Evolutionary conservation across 2,797 vertebrate species (phyloP), one percentile per base, ranked within the genome.

Genomic region (Limosa lapponica): DNA sequence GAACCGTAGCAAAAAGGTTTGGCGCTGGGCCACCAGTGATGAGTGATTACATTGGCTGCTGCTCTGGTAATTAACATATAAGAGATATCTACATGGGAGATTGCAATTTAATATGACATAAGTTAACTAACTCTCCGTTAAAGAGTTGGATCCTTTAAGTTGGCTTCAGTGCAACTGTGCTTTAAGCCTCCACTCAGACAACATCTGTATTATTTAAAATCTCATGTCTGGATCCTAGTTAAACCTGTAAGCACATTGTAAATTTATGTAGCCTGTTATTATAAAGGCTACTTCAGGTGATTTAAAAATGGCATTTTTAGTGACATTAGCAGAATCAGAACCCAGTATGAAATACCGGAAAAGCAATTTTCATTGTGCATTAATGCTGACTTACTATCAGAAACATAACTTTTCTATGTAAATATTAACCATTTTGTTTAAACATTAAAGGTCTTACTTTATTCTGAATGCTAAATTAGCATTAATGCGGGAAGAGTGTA

Each of bases 361-460:
- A 95, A 96, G 59, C 89, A 94, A 78, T 93, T 97, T 96, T 89
- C 96, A 90, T 85, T 91, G 74, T 90, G 83, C 82, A 37, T 96
- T 97, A 94, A 92, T 97, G 79, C 85, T 94, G 90, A 92, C 87
- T 93, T 96, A 85, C 82, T 97, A 97, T 94, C 94, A 97, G 93
- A 96, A 97, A 96, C 70, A 70, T 82, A 97, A 95, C 86, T 96
- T 97, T 96, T 97, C 81, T 84, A 67, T 90, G 92, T 97, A 97
- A 98, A 97, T 97, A 96, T 94, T 97, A 97, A 97, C 95, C 55
- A 66, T 94, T 97, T 97, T 97, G 88, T 94, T 98, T 95, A 97
- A 97, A 93, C 87, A 94, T 95, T 87, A 87, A 97, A 97, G 89
- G 86, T 94, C 87, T 96, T 95, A 54, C 55, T 96, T 97, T 96